Conservation (phyloP, 2,113 vertebrate genomes). For the Scytalopus superciliaris region DNA sequence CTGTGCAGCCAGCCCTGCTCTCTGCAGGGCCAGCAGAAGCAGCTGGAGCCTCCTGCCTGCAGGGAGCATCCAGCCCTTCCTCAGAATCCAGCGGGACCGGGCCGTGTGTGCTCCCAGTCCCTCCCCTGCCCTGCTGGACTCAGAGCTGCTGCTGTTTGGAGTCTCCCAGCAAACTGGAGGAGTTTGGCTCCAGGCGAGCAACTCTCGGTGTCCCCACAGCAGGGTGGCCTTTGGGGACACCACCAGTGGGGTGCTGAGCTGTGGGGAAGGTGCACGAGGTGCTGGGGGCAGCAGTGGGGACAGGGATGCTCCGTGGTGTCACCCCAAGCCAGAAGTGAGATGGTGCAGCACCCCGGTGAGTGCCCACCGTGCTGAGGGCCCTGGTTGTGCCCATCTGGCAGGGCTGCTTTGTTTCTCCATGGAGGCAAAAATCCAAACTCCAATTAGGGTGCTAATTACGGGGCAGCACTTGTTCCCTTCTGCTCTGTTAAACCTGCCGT, state of each 20-base stretch:
- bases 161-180: accelerated
- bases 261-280: background rate
- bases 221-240: background rate
- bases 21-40: background rate
- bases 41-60: background rate
- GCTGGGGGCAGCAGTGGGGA: background rate
- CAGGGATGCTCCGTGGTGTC: background rate
- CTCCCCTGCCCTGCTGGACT: background rate
- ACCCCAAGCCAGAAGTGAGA: background rate
- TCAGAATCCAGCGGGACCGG: accelerated
- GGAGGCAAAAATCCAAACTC: background rate
- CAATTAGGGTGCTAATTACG: background rate
- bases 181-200: background rate
- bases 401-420: background rate
- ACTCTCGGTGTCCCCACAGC: accelerated
- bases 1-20: background rate
- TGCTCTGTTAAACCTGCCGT: background rate
- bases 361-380: accelerated
- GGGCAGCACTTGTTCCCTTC: accelerated
- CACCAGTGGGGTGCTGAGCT: background rate
- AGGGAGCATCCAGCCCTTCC: background rate
- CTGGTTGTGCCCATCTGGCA: background rate
- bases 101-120: background rate
- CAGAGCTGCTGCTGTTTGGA: background rate
- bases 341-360: background rate